Evolutionary conservation across 2,113 vertebrate species (phyloP), one percentile per base, ranked within the genome.

Genomic region (Otus sunia): DNA sequence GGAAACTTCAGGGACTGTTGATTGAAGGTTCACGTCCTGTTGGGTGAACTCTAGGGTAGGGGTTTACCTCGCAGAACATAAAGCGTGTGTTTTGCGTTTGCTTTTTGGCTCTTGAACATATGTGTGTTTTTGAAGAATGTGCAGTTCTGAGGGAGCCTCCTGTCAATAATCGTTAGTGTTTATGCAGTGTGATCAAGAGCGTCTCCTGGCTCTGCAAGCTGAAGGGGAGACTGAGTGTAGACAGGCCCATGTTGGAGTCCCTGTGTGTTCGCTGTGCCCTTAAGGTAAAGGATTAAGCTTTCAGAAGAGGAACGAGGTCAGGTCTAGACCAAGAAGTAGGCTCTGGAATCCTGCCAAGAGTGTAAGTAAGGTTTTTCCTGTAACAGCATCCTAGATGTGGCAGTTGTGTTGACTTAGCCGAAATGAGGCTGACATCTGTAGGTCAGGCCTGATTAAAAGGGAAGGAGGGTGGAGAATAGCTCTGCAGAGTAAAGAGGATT

Each of bases 341-440:
- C 41, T 77, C 53, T 96, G 91, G 89, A 96, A 83, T 94, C 82
- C 39, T 83, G 85, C 92, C 94, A 97, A 83, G 93, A 88, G 69
- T 77, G 60, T 76, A 96, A 84, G 74, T 80, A 92, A 86, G 84
- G 63, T 90, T 93, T 88, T 97, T 95, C 92, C 90, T 94, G 84
- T 86, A 92, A 88, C 93, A 89, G 71, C 87, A 95, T 97, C 91
- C 88, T 92, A 90, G 81, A 97, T 41, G 77, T 97, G 90, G 88
- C 58, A 86, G 64, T 95, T 95, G 88, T 94, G 94, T 97, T 92
- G 96, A 96, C 81, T 96, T 97, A 93, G 83, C 87, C 1, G 12
- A 97, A 96, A 96, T 92, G 81, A 93, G 91, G 93, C 76, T 97
- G 96, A 96, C 93, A 88, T 95, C 86, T 97, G 83, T 95, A 96